Evolutionary conservation across 2,888 invertebrate genomes (phyloP), one percentile per base, ranked within the genome.

Genomic region (Chorisops tibialis): DNA sequence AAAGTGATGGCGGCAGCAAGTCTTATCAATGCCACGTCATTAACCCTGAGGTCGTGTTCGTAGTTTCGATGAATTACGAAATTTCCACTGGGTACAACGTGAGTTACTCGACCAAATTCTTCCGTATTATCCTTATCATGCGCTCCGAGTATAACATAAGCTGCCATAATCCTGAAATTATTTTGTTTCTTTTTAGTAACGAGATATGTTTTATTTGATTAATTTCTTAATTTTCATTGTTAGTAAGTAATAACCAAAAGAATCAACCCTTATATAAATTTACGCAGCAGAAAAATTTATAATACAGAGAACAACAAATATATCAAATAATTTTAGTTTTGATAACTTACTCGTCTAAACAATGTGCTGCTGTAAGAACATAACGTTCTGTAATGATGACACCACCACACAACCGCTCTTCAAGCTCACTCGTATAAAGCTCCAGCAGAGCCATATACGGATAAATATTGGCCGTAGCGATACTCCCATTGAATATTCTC

Each of bases 301-400:
- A n/a, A n/a, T n/a, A n/a, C n/a, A n/a, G n/a, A n/a, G n/a, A n/a
- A n/a, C n/a, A n/a, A n/a, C n/a, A n/a, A n/a, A n/a, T n/a, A n/a
- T n/a, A n/a, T n/a, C n/a, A n/a, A n/a, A n/a, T n/a, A n/a, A n/a
- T n/a, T n/a, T n/a, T n/a, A n/a, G n/a, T n/a, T n/a, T n/a, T n/a
- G n/a, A n/a, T 5, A 30, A 66, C 67, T 59, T 61, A 69, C 68
- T 70, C 69, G 12, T 66, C 66, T 30, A 76, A 61, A 49, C 76
- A 77, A 62, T 77, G 76, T 1, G 74, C 76, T 0, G 77, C 76
- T 1, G 76, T 77, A 1, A 76, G 41, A 48, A 76, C 69, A 59
- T 65, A 70, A n/a, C 65, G 61, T 4, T 62, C 63, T 2, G 71
- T 67, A 58, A 76, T 71, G n/a, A 76, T 61, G 0, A 73, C 70